These are phyloP conservation scores for Leptinotarsa rubiginosa DNA, from an alignment of 2,888 invertebrate genomes.

Conservation along the genomic window DNA sequence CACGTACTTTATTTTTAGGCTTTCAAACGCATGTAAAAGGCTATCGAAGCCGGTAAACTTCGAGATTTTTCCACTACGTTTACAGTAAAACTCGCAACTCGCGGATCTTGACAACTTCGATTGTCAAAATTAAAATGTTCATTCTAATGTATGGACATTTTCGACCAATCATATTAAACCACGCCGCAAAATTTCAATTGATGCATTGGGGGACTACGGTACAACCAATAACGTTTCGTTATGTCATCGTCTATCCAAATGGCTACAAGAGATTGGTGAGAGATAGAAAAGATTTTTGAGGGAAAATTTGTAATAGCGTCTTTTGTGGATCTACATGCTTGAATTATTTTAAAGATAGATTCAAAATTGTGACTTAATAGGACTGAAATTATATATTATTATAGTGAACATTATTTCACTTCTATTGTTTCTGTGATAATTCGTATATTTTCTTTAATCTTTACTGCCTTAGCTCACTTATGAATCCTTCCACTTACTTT, in stretches of 20 bases:
- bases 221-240: slow-evolving; percentile 48
- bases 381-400: too few relatives aligned
- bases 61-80: slow-evolving; percentile 26
- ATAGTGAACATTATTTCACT: too few relatives aligned
- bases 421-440: too few relatives aligned
- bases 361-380: too few relatives aligned
- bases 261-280: slow-evolving; percentile 58
- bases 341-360: too few relatives aligned
- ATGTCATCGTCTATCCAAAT: slow-evolving; percentile 59
- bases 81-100: background rate
- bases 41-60: slow-evolving; percentile 32
- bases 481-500: too few relatives aligned
- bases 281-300: background rate
- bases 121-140: slow-evolving; percentile 13
- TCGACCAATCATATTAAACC: slow-evolving; percentile 58
- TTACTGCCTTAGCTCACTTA: too few relatives aligned
- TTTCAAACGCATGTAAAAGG: slow-evolving; percentile 37
- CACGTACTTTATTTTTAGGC: slow-evolving; percentile 34
- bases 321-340: background rate
- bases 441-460: too few relatives aligned
- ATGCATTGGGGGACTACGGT: slow-evolving; percentile 24
- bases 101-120: slow-evolving; percentile 16
- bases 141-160: background rate
- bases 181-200: slow-evolving; percentile 54
- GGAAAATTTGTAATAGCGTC: background rate